Conservation (phyloP, 1,140 invertebrate species). For the Wiebesia pumilae region DNA sequence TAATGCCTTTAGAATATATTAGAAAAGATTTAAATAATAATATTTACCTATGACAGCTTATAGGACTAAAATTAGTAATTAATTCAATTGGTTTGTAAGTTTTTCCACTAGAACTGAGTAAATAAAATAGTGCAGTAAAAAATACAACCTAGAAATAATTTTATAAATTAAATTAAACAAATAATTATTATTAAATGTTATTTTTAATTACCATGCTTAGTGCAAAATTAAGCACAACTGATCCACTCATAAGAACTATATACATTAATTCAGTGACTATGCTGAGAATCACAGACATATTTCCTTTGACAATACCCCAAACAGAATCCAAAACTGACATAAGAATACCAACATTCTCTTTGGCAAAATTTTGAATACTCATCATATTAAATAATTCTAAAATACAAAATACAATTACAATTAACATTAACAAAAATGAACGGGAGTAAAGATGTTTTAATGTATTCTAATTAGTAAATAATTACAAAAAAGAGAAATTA, state of each 20-base stretch:
- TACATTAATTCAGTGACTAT: constrained; percentile 91
- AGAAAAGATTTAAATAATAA: constrained; percentile 33
- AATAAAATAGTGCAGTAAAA: constrained; percentile 96
- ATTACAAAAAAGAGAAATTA: background rate
- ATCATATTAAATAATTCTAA: constrained; percentile 84
- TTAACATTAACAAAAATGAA: background rate
- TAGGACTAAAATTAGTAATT: constrained; percentile 84
- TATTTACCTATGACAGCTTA: constrained; percentile 73
- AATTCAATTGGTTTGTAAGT: constrained; percentile 94
- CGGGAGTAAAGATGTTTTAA: no score
- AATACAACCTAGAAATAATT: constrained; percentile 88
- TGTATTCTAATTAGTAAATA: no score
- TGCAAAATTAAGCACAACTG: constrained; percentile 94
- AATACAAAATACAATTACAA: constrained; percentile 53
- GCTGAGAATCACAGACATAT: constrained; percentile 92
- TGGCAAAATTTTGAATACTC: constrained; percentile 86
- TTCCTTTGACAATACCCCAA: constrained; percentile 94
- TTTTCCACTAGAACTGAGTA: constrained; percentile 90
- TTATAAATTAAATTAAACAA: constrained; percentile 44
- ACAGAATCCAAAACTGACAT: constrained; percentile 92
- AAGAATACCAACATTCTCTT: constrained; percentile 94
- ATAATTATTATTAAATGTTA: constrained; percentile 29
- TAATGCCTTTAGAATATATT: constrained; percentile 34
- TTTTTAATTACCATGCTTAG: constrained; percentile 86
- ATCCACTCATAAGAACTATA: constrained; percentile 91